phyloP scores from a whole-genome alignment of 2,113 vertebrate species.

The Phaetusa simplex region DNA sequence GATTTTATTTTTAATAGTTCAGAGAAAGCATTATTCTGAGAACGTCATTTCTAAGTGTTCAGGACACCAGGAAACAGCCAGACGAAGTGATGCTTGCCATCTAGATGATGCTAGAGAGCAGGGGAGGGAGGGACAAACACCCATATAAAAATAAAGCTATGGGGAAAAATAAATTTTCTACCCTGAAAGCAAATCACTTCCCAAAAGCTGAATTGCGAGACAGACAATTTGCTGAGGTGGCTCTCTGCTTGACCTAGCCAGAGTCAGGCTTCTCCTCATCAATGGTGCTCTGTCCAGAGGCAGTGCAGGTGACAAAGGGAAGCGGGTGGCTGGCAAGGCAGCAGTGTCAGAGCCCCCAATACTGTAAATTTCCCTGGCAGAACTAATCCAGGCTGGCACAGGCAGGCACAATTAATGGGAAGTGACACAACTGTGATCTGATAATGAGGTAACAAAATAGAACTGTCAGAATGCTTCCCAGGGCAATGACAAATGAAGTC shows the following conservation, averaged over 20 bases:
- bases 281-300: background rate
- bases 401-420: conserved; percentile 2
- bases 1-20: background rate
- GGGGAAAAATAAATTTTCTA: background rate
- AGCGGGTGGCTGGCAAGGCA: background rate
- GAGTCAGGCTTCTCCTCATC: background rate
- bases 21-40: background rate
- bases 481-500: conserved; percentile 10
- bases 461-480: conserved; percentile 19
- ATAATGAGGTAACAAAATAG: conserved; percentile 41
- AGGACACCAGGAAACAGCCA: background rate
- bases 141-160: background rate
- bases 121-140: background rate
- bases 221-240: conserved; percentile 23
- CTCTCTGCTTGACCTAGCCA: background rate
- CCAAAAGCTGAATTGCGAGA: background rate
- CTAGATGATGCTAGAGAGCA: background rate
- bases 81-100: background rate
- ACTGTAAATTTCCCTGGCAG: conserved; percentile 19
- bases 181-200: background rate
- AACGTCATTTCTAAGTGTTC: background rate
- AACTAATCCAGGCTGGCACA: conserved; percentile 37
- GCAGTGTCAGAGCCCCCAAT: fast-evolving
- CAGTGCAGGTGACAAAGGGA: background rate
- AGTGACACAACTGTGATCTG: conserved; percentile 10